A percentile compares a stretch with the other conserved stretches of the same genome.
phyloP scores from a whole-genome alignment of 1,140 invertebrate species.

The Aphelinus atriplicis region DNA sequence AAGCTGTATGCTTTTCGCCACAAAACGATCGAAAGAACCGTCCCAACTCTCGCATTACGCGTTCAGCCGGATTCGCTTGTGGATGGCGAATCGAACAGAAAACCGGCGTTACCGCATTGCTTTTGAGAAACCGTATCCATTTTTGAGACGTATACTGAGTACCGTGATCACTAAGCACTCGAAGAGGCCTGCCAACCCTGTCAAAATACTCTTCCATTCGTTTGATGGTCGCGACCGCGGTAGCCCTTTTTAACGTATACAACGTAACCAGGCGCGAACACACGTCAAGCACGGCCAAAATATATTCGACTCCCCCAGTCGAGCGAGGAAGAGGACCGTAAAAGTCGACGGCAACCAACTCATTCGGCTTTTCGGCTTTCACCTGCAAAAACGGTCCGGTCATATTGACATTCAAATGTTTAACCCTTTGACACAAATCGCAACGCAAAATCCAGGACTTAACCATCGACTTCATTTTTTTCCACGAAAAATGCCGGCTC shows the following conservation, averaged over 20 bases:
- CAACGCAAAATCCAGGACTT: slow-evolving; percentile 2
- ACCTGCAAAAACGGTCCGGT: slow-evolving; percentile 11
- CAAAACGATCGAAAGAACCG: slow-evolving; percentile 19
- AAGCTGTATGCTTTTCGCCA: neutral
- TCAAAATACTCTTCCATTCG: slow-evolving; percentile 16
- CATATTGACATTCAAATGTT: slow-evolving; percentile 25
- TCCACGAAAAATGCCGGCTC: slow-evolving; percentile 10
- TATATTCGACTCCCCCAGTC: slow-evolving; percentile 14
- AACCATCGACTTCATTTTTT: neutral
- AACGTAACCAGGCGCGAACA: slow-evolving; percentile 22
- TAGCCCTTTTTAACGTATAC: slow-evolving; percentile 19
- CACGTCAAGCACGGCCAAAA: slow-evolving; percentile 28
- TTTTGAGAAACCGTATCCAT: neutral
- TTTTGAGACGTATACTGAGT: neutral
- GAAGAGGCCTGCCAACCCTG: neutral
- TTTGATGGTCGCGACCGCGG: neutral
- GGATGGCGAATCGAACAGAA: slow-evolving; percentile 8
- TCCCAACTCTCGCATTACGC: neutral
- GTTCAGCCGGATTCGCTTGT: slow-evolving; percentile 2
- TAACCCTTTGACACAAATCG: slow-evolving; percentile 20
- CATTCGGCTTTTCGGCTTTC: slow-evolving; percentile 4
- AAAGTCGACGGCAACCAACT: slow-evolving; percentile 28
- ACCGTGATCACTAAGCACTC: slow-evolving; percentile 6
- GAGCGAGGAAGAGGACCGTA: slow-evolving; percentile 27
- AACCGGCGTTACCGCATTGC: neutral